phyloP scores from a whole-genome alignment of 2,797 vertebrate genomes.

The Micromesistius poutassou region DNA sequence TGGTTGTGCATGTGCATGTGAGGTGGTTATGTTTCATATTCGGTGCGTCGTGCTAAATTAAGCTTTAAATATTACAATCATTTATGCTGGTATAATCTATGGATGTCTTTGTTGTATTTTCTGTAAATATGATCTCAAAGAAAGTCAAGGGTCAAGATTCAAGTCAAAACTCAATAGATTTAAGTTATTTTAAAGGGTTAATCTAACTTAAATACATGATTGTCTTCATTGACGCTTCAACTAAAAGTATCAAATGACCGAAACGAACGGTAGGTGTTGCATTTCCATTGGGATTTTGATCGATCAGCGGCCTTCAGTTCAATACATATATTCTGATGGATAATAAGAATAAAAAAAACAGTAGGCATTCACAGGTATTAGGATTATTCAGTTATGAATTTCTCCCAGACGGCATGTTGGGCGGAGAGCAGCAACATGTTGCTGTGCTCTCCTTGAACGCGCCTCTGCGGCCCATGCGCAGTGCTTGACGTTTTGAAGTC shows the following conservation, averaged over 20 bases:
- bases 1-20: not conserved
- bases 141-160: too few relatives aligned
- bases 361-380: not conserved
- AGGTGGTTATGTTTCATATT: not conserved
- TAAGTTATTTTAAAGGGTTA: too few relatives aligned
- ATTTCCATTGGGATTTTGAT: not conserved
- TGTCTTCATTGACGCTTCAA: too few relatives aligned
- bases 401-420: not conserved
- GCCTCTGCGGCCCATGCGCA: conserved; percentile 70
- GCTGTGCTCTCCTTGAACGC: conserved; percentile 37
- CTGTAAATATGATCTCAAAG: not conserved
- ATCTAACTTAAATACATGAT: not conserved
- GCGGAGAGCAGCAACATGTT: conserved; percentile 46
- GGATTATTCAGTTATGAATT: not conserved
- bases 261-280: too few relatives aligned
- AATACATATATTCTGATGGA: not conserved
- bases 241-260: too few relatives aligned
- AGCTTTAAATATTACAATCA: not conserved
- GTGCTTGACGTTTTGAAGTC: conserved; percentile 68
- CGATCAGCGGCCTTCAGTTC: not conserved
- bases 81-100: not conserved
- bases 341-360: not conserved
- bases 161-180: too few relatives aligned
- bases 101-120: not conserved
- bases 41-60: not conserved